A percentile compares a stretch with the other conserved stretches of the same genome.
Evolutionary conservation across 2,888 invertebrate species (phyloP).

Genomic region (Dysmachus trigonus): DNA sequence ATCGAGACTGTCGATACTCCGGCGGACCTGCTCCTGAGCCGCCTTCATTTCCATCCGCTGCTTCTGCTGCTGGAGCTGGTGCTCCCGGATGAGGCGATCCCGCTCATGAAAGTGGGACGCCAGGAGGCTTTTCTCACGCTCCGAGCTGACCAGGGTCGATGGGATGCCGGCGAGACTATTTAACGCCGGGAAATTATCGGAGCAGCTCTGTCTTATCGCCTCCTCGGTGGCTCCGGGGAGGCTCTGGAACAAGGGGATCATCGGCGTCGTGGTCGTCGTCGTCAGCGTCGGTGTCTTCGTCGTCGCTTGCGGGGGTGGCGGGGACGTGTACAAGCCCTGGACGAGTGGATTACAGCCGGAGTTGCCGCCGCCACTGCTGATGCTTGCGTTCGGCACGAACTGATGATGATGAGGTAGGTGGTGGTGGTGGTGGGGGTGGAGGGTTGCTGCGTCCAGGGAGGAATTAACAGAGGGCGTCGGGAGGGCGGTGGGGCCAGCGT

Average conservation of each 20-base stretch:
- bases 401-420: no score
- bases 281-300: background rate
- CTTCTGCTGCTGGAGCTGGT: slow-evolving; percentile 62
- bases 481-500: background rate
- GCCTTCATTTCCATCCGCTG: slow-evolving; percentile 52
- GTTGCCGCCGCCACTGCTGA: slow-evolving; percentile 35
- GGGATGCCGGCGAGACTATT: slow-evolving; percentile 38
- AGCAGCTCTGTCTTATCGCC: slow-evolving; percentile 4
- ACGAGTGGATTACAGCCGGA: background rate
- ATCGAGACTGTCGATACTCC: slow-evolving; percentile 45
- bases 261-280: background rate
- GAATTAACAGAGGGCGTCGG: slow-evolving; percentile 21
- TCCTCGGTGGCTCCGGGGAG: background rate
- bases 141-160: slow-evolving; percentile 48
- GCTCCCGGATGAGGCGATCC: slow-evolving; percentile 64
- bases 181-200: slow-evolving; percentile 39
- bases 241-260: slow-evolving; percentile 8
- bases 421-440: slow-evolving; percentile 14
- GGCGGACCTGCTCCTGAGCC: slow-evolving; percentile 55
- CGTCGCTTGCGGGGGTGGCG: slow-evolving; percentile 38
- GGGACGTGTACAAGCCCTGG: background rate
- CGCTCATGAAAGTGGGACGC: slow-evolving; percentile 64
- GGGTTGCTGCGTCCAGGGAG: slow-evolving; percentile 19
- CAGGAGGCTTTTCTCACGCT: slow-evolving; percentile 59
- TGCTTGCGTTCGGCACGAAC: background rate